Conservation (phyloP, 2,888 invertebrate genomes). For the Torymus tubicola region DNA sequence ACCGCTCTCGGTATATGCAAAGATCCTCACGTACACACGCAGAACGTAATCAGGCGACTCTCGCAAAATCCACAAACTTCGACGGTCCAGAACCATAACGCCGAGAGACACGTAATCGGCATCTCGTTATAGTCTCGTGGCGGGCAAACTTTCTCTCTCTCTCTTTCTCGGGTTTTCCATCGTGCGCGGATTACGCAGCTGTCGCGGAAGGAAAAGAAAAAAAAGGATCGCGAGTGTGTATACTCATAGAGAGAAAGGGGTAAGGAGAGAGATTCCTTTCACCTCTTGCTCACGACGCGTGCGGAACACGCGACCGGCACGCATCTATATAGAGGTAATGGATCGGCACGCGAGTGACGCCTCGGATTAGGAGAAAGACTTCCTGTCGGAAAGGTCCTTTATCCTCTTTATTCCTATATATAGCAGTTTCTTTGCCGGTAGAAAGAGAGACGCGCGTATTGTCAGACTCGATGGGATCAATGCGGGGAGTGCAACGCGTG, state of each 20-base stretch:
- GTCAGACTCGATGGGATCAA: too few species aligned
- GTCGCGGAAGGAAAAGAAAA: conserved; percentile 14
- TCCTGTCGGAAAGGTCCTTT: conserved; percentile 18
- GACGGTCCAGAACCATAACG: too few species aligned
- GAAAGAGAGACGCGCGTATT: too few species aligned
- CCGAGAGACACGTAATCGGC: too few species aligned
- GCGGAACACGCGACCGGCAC: conserved; percentile 23
- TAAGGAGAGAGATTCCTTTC: conserved; percentile 36
- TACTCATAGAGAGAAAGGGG: conserved; percentile 20
- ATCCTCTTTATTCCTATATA: neutral
- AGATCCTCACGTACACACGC: too few species aligned
- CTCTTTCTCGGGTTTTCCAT: conserved; percentile 45
- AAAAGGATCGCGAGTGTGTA: neutral
- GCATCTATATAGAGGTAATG: too few species aligned
- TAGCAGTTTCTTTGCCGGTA: neutral
- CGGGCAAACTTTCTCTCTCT: conserved; percentile 41
- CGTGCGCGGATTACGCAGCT: conserved; percentile 36
- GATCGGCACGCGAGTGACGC: neutral
- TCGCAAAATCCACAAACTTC: too few species aligned
- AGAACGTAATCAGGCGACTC: too few species aligned
- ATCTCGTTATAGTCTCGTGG: too few species aligned
- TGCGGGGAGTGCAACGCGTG: too few species aligned
- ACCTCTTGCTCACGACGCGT: conserved; percentile 48
- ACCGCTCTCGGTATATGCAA: too few species aligned
- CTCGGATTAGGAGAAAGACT: conserved; percentile 10